Conservation (phyloP, 2,797 vertebrate genomes). For the Sebastiscus albofasciatus region DNA sequence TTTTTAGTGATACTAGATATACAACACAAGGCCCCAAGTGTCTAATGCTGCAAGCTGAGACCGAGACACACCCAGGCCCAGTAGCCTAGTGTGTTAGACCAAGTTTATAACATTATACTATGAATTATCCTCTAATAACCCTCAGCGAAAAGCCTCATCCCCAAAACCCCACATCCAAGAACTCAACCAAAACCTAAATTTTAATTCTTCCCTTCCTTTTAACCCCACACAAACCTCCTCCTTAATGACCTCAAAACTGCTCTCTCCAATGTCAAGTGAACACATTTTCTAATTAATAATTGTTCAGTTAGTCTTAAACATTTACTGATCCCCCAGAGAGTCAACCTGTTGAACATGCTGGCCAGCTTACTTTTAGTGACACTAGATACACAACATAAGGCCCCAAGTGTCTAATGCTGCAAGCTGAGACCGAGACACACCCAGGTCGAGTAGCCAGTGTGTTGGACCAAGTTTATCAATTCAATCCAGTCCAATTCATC, state of each 20-base stretch:
- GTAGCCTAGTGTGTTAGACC: slow-evolving; percentile 43
- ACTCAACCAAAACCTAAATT: slow-evolving; percentile 11
- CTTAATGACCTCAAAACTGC: slow-evolving; percentile 16
- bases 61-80: slow-evolving; percentile 45
- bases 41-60: slow-evolving; percentile 31
- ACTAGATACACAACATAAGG: too few relatives aligned
- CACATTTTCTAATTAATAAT: slow-evolving; percentile 36
- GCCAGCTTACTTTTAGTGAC: too few relatives aligned
- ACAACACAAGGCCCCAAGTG: slow-evolving; percentile 37
- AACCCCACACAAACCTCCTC: not conserved
- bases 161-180: slow-evolving; percentile 14
- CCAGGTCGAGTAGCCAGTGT: too few relatives aligned
- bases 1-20: slow-evolving; percentile 35
- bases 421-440: too few relatives aligned
- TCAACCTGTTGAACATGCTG: slow-evolving; percentile 55
- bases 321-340: not conserved
- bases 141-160: slow-evolving; percentile 15
- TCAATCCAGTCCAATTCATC: too few relatives aligned
- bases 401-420: too few relatives aligned
- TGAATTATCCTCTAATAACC: slow-evolving; percentile 49
- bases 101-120: slow-evolving; percentile 51
- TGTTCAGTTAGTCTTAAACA: slow-evolving; percentile 13
- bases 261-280: slow-evolving; percentile 28
- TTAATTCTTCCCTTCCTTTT: not conserved
- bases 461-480: too few relatives aligned